Percentiles rank a stretch among this genome's conserved stretches.
Conservation (phyloP, 2,113 vertebrate species). For the Chiloscyllium plagiosum region DNA sequence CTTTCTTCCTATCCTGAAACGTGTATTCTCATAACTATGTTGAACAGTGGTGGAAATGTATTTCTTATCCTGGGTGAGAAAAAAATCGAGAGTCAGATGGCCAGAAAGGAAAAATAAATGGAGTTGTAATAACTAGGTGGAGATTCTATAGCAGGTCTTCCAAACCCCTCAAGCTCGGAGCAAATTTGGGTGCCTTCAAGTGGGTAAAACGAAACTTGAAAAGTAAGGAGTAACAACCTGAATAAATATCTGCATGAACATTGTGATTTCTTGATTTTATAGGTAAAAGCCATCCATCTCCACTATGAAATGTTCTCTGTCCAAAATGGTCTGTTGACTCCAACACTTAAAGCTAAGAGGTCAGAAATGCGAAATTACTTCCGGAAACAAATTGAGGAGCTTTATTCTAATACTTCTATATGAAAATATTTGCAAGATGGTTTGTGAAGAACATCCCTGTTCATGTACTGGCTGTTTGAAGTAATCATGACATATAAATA, state of each 20-base stretch:
- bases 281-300: slow-evolving; percentile 93
- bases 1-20: too few species aligned
- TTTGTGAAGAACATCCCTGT: slow-evolving; percentile 40
- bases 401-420: slow-evolving; percentile 82
- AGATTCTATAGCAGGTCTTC: neutral
- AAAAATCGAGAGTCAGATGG: neutral
- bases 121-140: neutral
- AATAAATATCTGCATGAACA: neutral
- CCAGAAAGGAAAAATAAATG: neutral
- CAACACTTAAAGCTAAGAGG: slow-evolving; percentile 90
- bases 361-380: slow-evolving; percentile 91
- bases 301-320: slow-evolving; percentile 91
- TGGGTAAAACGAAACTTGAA: neutral
- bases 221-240: neutral
- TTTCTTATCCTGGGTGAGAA: too few species aligned
- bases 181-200: neutral
- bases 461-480: slow-evolving; percentile 1
- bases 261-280: slow-evolving; percentile 44
- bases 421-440: slow-evolving; percentile 56
- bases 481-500: neutral
- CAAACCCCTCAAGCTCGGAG: neutral
- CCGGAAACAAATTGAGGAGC: slow-evolving; percentile 80
- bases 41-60: too few species aligned
- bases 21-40: too few species aligned
- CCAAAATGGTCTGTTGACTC: slow-evolving; percentile 88